Conservation (phyloP, 92 coral and sea anemone genomes). For the Phenganax subtilis region DNA sequence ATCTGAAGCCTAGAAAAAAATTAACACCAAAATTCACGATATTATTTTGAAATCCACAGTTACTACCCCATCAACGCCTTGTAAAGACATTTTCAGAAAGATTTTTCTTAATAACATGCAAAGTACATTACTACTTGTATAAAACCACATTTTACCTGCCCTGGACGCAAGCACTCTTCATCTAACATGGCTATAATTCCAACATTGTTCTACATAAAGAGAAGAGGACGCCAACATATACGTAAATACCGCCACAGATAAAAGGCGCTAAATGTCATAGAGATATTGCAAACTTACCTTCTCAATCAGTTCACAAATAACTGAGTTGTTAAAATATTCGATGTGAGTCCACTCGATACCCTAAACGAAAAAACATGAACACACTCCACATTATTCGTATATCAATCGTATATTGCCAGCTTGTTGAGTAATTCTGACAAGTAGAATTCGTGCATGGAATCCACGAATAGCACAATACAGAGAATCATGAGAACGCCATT, state of each 20-base stretch:
- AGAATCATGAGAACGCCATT: background rate
- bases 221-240: constrained; percentile 20
- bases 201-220: constrained; percentile 59
- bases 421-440: background rate
- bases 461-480: background rate
- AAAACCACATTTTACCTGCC: constrained; percentile 64
- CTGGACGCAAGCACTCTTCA: constrained; percentile 95
- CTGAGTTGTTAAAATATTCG: constrained; percentile 84
- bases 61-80: background rate
- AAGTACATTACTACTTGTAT: background rate
- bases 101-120: background rate
- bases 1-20: constrained; percentile 65
- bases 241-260: background rate
- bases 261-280: background rate
- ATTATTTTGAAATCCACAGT: background rate
- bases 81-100: background rate
- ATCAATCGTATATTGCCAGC: background rate
- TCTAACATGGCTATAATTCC: constrained; percentile 82
- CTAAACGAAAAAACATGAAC: constrained; percentile 43
- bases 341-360: constrained; percentile 95
- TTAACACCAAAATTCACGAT: background rate
- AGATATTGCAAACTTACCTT: constrained; percentile 52
- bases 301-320: constrained; percentile 89
- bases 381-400: background rate
- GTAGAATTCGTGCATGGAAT: background rate